Percentiles rank a stretch among this genome's conserved stretches.
Evolutionary conservation across 2,797 vertebrate species (phyloP).

Genomic region (Pseudomugil gertrudae): DNA sequence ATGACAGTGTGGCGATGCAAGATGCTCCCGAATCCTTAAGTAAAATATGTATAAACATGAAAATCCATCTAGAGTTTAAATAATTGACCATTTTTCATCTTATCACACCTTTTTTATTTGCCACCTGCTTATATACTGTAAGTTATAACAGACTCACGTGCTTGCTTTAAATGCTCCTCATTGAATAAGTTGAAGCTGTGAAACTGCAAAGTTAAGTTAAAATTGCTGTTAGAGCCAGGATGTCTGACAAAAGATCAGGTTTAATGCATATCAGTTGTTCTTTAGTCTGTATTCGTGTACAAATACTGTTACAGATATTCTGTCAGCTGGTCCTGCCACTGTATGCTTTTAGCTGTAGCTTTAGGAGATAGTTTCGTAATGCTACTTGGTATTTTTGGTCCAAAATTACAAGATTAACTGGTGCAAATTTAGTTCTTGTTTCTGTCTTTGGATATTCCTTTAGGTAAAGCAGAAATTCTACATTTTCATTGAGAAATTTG

Average conservation of each 20-base stretch:
- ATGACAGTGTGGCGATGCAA: slow-evolving; percentile 16
- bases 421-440: slow-evolving; percentile 1
- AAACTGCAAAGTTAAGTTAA: slow-evolving; percentile 30
- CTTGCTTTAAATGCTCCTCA: slow-evolving; percentile 12
- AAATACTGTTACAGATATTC: neutral
- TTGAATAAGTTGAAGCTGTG: slow-evolving; percentile 39
- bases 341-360: slow-evolving; percentile 1
- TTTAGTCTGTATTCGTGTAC: neutral
- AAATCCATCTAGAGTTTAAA: neutral
- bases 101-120: slow-evolving; percentile 15
- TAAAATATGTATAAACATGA: slow-evolving; percentile 1
- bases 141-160: slow-evolving; percentile 19
- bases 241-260: slow-evolving; percentile 9
- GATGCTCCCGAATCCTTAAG: slow-evolving; percentile 31
- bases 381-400: slow-evolving; percentile 9
- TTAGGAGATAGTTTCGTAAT: slow-evolving; percentile 13
- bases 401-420: neutral
- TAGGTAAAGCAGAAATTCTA: neutral
- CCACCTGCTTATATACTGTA: slow-evolving; percentile 16
- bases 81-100: slow-evolving; percentile 6
- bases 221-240: neutral
- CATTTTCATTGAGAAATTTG: neutral
- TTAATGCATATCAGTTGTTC: slow-evolving; percentile 13
- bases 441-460: neutral
- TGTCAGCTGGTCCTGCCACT: too few relatives aligned